phyloP scores from a whole-genome alignment of 1,140 invertebrate genomes.

The Drosophila neocordata region DNA sequence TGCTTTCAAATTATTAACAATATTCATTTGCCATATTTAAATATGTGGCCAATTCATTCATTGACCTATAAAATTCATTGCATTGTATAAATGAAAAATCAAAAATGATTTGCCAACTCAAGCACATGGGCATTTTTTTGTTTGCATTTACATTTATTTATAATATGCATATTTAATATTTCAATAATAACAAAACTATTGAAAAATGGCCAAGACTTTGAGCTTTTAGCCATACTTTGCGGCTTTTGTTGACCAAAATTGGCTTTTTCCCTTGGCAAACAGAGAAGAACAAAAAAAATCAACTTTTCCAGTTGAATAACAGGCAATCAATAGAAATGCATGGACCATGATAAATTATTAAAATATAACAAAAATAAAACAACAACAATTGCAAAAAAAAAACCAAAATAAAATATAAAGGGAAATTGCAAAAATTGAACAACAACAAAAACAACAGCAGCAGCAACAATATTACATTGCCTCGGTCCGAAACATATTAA shows the following conservation, averaged over 20 bases:
- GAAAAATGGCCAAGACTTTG: background rate
- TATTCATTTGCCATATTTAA: slow-evolving; percentile 40
- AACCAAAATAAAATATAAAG: slow-evolving; percentile 16
- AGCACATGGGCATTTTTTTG: background rate
- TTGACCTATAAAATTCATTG: background rate
- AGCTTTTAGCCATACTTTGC: slow-evolving; percentile 37
- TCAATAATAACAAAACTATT: slow-evolving; percentile 1
- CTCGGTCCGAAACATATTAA: slow-evolving; percentile 43
- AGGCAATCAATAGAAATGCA: slow-evolving; percentile 69
- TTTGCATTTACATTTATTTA: slow-evolving; percentile 5
- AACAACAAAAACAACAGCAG: slow-evolving; percentile 34
- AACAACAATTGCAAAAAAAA: slow-evolving; percentile 8
- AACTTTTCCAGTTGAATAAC: slow-evolving; percentile 56
- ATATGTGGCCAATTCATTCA: background rate
- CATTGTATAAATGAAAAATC: background rate
- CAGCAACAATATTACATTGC: background rate
- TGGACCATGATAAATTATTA: slow-evolving; percentile 52
- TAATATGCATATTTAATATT: slow-evolving; percentile 6
- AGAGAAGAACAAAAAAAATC: background rate
- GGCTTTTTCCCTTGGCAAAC: slow-evolving; percentile 14
- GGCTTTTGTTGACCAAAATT: slow-evolving; percentile 17
- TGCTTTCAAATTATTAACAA: slow-evolving; percentile 36
- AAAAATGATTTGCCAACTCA: background rate
- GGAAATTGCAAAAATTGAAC: slow-evolving; percentile 31
- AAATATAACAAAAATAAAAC: slow-evolving; percentile 45